These are phyloP conservation scores for Camponotus pennsylvanicus DNA, from an alignment of 1,140 invertebrate species.

Conservation along the genomic window DNA sequence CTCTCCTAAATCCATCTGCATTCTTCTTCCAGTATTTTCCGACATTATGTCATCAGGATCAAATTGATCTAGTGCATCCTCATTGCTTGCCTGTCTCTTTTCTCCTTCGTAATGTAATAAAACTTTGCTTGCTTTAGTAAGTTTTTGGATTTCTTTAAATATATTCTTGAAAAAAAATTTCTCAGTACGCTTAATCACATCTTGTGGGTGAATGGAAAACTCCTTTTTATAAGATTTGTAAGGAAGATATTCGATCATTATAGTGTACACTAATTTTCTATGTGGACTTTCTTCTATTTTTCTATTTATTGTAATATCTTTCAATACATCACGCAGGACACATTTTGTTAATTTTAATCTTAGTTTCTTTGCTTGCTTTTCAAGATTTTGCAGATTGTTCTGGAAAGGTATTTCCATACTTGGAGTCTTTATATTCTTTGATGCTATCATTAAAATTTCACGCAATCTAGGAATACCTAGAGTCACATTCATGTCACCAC, in stretches of 20 bases:
- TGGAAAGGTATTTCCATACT: conserved; percentile 97
- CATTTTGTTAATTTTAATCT: conserved; percentile 92
- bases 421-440: conserved; percentile 97
- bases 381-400: conserved; percentile 85
- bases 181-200: conserved; percentile 90
- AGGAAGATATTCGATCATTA: conserved; percentile 92
- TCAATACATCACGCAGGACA: conserved; percentile 92
- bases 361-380: conserved; percentile 90
- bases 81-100: conserved; percentile 79
- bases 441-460: conserved; percentile 99
- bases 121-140: conserved; percentile 82
- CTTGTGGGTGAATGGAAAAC: conserved; percentile 90
- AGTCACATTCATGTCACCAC: conserved; percentile 99
- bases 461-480: conserved; percentile 98
- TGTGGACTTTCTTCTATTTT: conserved; percentile 87
- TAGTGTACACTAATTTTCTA: conserved; percentile 86
- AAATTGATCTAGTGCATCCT: conserved; percentile 84
- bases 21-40: conserved; percentile 63
- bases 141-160: conserved; percentile 87
- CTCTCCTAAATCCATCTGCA: conserved; percentile 82
- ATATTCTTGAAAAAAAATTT: conserved; percentile 89
- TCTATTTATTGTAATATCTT: conserved; percentile 90
- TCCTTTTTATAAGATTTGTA: conserved; percentile 90
- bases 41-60: conserved; percentile 71
- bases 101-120: conserved; percentile 81